A percentile compares a stretch with the other conserved stretches of the same genome.
Conservation (phyloP, 2,113 vertebrate species). For the Tor tambroides region DNA sequence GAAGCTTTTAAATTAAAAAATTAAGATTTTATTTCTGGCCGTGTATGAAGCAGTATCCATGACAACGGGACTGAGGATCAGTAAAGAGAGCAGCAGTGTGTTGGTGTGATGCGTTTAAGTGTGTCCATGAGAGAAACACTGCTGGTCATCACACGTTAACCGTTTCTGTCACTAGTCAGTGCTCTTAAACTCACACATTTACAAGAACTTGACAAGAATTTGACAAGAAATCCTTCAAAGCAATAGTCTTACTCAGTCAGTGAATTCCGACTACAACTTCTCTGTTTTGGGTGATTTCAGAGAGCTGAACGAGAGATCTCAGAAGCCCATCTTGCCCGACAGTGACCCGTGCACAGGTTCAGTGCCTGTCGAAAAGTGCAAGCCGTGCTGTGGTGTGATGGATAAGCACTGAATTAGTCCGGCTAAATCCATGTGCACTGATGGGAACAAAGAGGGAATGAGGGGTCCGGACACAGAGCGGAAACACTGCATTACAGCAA, state of each 20-base stretch:
- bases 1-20: background rate
- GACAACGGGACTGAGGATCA: constrained; percentile 16
- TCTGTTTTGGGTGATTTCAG: background rate
- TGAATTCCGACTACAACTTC: background rate
- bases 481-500: constrained; percentile 42
- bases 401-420: constrained; percentile 36
- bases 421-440: constrained; percentile 24
- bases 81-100: constrained; percentile 35
- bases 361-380: constrained; percentile 11
- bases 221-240: background rate
- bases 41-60: constrained; percentile 33
- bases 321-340: background rate
- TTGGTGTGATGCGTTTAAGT: constrained; percentile 43
- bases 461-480: constrained; percentile 32
- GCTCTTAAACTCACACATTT: background rate
- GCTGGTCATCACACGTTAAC: background rate
- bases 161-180: background rate
- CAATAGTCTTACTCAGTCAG: background rate
- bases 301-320: background rate
- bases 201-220: background rate
- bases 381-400: constrained; percentile 25
- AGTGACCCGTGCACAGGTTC: constrained; percentile 8
- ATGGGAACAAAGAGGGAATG: constrained; percentile 43
- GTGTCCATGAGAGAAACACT: background rate
- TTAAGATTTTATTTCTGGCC: background rate